These are phyloP conservation scores for Xenops minutus DNA, from an alignment of 2,797 vertebrate species.

Conservation along the genomic window DNA sequence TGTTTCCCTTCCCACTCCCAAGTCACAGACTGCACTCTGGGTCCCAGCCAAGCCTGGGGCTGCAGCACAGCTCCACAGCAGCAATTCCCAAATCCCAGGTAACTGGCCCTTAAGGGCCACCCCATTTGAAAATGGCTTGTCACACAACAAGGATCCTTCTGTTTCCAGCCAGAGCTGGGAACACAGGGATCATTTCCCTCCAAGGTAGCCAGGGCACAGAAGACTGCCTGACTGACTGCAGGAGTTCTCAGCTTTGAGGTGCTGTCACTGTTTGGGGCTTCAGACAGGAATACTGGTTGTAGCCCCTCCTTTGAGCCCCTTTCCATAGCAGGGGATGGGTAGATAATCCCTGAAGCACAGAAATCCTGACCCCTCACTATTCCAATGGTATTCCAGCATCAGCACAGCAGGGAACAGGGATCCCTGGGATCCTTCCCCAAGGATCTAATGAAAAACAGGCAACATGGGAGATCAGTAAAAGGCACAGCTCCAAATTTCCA, in stretches of 20 bases:
- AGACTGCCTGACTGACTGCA: background rate
- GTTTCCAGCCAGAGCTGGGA: background rate
- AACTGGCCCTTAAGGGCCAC: accelerated
- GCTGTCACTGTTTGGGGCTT: background rate
- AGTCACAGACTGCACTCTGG: background rate
- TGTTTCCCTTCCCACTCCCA: background rate
- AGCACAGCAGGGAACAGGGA: background rate
- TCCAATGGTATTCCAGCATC: background rate
- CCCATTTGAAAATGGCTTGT: background rate
- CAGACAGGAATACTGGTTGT: too few species aligned
- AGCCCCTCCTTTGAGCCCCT: background rate
- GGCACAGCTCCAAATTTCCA: background rate
- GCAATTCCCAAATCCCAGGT: background rate
- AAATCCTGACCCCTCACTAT: background rate
- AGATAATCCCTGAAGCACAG: background rate
- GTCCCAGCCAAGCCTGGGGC: background rate
- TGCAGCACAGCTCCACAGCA: background rate
- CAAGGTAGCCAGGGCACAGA: accelerated
- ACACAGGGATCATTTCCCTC: accelerated
- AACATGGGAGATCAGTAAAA: background rate
- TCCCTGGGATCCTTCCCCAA: too few species aligned
- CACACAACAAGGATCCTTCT: accelerated
- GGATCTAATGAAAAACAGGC: background rate
- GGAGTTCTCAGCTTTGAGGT: background rate
- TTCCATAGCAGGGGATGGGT: background rate